phyloP scores from a whole-genome alignment of 2,113 vertebrate species.

The Theristicus caerulescens region DNA sequence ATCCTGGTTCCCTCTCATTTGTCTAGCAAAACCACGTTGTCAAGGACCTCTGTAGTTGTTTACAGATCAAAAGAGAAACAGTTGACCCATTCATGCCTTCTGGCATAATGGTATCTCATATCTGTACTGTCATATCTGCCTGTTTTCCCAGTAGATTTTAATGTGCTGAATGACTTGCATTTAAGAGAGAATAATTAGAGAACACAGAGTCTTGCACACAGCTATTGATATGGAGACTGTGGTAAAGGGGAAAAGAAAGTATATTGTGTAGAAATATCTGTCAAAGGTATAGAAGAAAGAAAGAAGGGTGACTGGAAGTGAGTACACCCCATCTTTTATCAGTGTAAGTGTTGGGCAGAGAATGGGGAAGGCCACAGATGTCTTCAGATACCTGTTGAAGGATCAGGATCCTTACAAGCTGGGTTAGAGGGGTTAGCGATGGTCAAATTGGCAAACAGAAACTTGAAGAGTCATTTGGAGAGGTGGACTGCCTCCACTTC shows the following conservation, averaged over 20 bases:
- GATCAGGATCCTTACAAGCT: not conserved
- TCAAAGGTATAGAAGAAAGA: not conserved
- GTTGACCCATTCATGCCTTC: not conserved
- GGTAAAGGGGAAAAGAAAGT: not conserved
- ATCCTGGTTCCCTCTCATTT: not conserved
- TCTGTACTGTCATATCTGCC: not conserved
- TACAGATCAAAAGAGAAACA: slow-evolving; percentile 6
- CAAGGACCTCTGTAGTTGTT: not conserved
- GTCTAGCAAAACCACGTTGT: not conserved
- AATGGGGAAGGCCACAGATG: not conserved
- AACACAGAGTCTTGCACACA: not conserved
- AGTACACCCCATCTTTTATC: not conserved
- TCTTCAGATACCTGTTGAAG: not conserved
- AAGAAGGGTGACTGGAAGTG: not conserved
- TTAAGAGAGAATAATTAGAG: not conserved
- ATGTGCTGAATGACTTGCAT: not conserved
- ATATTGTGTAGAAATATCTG: not conserved
- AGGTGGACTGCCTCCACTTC: not conserved
- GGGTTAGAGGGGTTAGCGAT: not conserved
- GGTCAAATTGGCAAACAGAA: not conserved
- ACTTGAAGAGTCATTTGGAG: not conserved
- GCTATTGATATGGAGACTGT: not conserved
- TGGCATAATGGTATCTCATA: not conserved
- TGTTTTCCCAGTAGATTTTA: not conserved
- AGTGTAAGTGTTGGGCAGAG: not conserved